Evolutionary conservation across 2,113 vertebrate genomes (phyloP), one percentile per base, ranked within the genome.

Genomic region (Boleophthalmus pectinirostris): DNA sequence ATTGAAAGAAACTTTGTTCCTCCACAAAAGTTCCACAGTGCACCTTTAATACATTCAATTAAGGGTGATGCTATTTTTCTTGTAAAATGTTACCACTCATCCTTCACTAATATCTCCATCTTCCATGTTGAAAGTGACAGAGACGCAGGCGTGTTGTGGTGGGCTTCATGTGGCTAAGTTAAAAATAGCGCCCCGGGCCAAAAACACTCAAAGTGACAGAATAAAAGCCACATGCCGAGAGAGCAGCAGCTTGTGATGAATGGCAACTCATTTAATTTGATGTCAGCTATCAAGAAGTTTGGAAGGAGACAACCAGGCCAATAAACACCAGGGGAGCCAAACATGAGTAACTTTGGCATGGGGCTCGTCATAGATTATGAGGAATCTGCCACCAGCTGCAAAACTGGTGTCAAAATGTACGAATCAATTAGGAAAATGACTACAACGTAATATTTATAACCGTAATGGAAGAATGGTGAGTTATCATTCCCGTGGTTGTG

Each of bases 131-230:
- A 64, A 64, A 38, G 16, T 64, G 61, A 64, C 61, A 64, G 15
- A 38, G 33, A 64, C 20, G 33, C 33, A 54, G 35, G 33, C n/a
- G 29, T n/a, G 29, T 20, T 38, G 29, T 43, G 33, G 15, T 64
- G 33, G 18, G 33, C 60, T 63, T 63, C 60, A 63, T 18, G 33
- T 29, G 16, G 33, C 29, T 20, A 64, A 38, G 18, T 64, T 38
- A 64, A 64, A 64, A 64, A 64, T 64, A 64, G 61, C 33, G 61
- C 61, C 61, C 33, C 61, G 18, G 61, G 61, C 61, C 61, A 64
- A 64, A 64, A 64, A 64, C 15, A 16, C 33, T 20, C 16, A 64
- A 64, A n/a, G 61, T 64, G 61, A 64, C 61, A 64, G 61, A 38
- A 43, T 64, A 64, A 64, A 64, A 64, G 61, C 61, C 33, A 64